Percentiles rank a stretch among this genome's conserved stretches.
Conservation (phyloP, 2,113 vertebrate species). For the Hippolais icterina region DNA sequence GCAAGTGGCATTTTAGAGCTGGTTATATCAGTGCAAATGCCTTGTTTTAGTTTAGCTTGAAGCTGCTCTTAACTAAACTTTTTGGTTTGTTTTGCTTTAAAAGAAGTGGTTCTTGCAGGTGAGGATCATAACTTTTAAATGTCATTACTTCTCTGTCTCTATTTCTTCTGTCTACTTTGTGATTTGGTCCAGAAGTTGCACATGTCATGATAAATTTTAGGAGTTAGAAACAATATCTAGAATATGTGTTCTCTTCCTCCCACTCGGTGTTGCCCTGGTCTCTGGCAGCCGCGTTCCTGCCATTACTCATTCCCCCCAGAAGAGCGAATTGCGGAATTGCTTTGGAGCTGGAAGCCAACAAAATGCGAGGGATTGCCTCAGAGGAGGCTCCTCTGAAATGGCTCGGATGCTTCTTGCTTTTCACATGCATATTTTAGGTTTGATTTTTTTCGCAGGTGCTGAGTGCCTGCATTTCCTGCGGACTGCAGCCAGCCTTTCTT, state of each 20-base stretch:
- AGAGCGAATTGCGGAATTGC: not conserved
- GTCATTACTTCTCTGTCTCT: not conserved
- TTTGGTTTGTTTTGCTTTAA: not conserved
- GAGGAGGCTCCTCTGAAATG: not conserved
- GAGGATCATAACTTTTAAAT: not conserved
- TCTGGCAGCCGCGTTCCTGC: not conserved
- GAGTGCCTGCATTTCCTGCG: conserved; percentile 53
- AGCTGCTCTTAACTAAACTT: not conserved
- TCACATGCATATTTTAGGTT: conserved; percentile 52
- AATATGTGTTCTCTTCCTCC: not conserved
- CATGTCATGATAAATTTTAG: not conserved
- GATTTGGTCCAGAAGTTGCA: not conserved
- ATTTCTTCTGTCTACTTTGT: not conserved
- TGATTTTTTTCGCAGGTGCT: conserved; percentile 28
- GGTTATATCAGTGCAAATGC: not conserved
- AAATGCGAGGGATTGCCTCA: not conserved
- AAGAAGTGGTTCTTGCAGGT: not conserved
- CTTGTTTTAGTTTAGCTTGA: not conserved
- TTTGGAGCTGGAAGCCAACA: not conserved
- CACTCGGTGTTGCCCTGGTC: not conserved
- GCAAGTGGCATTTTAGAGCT: not conserved
- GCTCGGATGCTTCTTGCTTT: conserved; percentile 12
- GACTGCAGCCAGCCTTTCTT: conserved; percentile 19
- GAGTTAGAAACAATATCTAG: not conserved
- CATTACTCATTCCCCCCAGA: not conserved